Evolutionary conservation across 2,888 invertebrate species (phyloP).

Genomic region (Phengaris arion): DNA sequence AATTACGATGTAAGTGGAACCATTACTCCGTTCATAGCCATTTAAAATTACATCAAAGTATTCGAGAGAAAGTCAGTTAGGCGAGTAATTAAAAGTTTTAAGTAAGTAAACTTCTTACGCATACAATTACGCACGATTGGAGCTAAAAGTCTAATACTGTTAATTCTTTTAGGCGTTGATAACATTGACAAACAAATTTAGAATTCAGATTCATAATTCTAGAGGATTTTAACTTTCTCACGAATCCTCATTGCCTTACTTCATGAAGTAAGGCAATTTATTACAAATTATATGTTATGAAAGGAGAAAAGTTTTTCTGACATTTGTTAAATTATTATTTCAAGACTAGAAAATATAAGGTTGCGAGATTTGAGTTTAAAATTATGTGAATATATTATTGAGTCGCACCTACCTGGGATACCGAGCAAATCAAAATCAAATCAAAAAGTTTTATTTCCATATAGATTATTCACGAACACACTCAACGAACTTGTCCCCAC

Average conservation of each 20-base stretch:
- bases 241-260: neutral
- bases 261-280: neutral
- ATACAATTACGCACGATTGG: slow-evolving; percentile 11
- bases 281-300: slow-evolving; percentile 8
- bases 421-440: too few relatives aligned
- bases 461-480: too few relatives aligned
- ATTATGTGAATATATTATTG: too few relatives aligned
- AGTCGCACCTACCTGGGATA: too few relatives aligned
- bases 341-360: neutral
- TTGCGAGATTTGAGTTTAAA: too few relatives aligned
- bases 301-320: neutral
- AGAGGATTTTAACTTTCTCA: slow-evolving; percentile 8
- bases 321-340: neutral
- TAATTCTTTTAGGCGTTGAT: slow-evolving; percentile 4
- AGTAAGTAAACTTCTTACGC: slow-evolving; percentile 17
- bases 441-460: too few relatives aligned
- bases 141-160: slow-evolving; percentile 4
- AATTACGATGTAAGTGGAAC: neutral
- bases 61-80: slow-evolving; percentile 17
- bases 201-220: neutral
- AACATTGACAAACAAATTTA: neutral
- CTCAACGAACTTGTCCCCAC: too few relatives aligned
- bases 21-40: neutral
- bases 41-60: slow-evolving; percentile 15
- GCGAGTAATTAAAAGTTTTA: slow-evolving; percentile 17